phyloP scores from a whole-genome alignment of 2,888 invertebrate genomes.

The Pandemis cinnamomeana region DNA sequence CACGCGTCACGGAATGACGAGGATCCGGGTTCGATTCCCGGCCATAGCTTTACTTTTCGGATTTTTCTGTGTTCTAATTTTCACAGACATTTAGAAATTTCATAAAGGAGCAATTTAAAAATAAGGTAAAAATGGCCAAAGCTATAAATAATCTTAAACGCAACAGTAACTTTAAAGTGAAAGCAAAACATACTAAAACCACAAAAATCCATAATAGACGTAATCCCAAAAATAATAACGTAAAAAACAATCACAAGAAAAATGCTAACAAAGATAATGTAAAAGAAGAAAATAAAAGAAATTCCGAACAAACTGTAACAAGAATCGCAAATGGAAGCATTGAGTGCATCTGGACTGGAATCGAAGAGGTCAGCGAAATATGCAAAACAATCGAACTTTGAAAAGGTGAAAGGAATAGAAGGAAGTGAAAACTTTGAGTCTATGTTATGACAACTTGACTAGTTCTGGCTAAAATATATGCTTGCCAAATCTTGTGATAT shows the following conservation, averaged over 20 bases:
- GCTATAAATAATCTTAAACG: background rate
- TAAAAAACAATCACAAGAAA: background rate
- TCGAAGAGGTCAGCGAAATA: background rate
- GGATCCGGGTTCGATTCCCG: no score
- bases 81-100: no score
- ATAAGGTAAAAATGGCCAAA: no score
- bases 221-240: background rate
- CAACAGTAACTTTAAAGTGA: background rate
- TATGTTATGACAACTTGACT: no score
- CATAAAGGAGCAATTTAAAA: no score
- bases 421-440: background rate
- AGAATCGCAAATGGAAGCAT: background rate
- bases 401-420: background rate
- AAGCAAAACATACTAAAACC: background rate
- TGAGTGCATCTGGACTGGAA: conserved; percentile 4
- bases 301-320: background rate
- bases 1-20: no score
- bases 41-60: no score
- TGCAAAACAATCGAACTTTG: background rate
- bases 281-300: background rate
- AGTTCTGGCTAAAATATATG: no score
- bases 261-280: background rate
- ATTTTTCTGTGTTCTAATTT: no score
- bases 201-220: background rate
- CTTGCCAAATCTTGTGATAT: no score